Base-by-base conservation (phyloP, 1,140 invertebrate genomes). In the Probaryconus sp. region DNA sequence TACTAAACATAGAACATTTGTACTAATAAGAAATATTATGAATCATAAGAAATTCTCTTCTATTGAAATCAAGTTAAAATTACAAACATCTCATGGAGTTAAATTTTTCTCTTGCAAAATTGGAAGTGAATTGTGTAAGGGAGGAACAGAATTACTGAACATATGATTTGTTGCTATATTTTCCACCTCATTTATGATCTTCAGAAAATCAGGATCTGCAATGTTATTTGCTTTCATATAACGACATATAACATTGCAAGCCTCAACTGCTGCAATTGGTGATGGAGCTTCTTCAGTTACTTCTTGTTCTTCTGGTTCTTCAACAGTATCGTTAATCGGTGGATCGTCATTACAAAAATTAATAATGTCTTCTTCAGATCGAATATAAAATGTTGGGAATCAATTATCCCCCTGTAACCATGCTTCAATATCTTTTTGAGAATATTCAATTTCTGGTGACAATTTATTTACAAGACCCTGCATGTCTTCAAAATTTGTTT, bases 361-460 rank as follows among this genome's bases (percentile, higher is more conserved):
- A 42, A 42, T 56, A 3, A 56, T 28, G 17, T 56, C 37, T 9
- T 60, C 42, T 35, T 60, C 40, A 37, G 28, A 35, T 60, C 42
- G 33, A 1, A 60, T 28, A 9, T 60, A 60, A 37, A 60, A 47
- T n/a, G 55, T 60, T 0, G 55, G 55, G 6, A 35, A 47, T 30
- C 40, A 60, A 18, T 47, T 13, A 47, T 60, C 55, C 14, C 42
- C 55, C 7, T 47, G 21, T 28, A 60, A 28, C 28, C 55, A 60
- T 7, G 1, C 13, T 26, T 0, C 7, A 24, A 60, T 60, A 18
- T 60, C 40, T 16, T 17, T 10, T 7, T 35, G 14, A 14, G 38
- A 43, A 24, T 33, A 56, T 21, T 56, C 38, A 14, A 33, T n/a
- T 31, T 16, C 18, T 30, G 11, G 16, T 13, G 14, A 33, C 24